These are phyloP conservation scores for Eremophila alpestris DNA, from an alignment of 2,797 vertebrate genomes.

Conservation along the genomic window DNA sequence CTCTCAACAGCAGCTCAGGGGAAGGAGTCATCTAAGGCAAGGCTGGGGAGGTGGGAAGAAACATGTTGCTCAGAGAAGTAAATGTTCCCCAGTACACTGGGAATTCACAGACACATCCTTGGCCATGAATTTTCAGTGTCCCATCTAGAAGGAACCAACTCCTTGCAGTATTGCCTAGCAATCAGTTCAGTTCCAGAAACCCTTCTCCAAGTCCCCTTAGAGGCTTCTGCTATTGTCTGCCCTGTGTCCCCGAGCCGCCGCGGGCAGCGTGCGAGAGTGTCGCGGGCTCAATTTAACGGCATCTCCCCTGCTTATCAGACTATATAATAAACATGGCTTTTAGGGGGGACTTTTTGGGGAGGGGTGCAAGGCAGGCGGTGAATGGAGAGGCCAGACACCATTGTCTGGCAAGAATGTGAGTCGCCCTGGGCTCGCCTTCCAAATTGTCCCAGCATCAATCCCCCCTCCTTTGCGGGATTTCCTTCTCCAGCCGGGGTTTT, in stretches of 20 bases:
- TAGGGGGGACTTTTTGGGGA: conserved; percentile 3
- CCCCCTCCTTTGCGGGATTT: conserved; percentile 75
- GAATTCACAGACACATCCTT: background rate
- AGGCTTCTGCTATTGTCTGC: background rate
- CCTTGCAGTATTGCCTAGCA: background rate
- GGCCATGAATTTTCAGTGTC: background rate
- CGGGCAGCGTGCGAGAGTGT: background rate
- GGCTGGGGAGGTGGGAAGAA: background rate
- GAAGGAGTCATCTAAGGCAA: conserved; percentile 49
- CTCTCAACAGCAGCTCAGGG: conserved; percentile 19
- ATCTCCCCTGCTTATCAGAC: conserved; percentile 39
- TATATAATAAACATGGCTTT: conserved; percentile 45
- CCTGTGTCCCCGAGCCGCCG: background rate
- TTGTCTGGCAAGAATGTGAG: conserved; percentile 68
- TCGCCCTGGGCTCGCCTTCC: conserved; percentile 66
- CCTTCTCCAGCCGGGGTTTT: conserved; percentile 80
- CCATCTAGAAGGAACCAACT: background rate
- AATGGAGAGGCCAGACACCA: conserved; percentile 71
- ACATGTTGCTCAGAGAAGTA: background rate
- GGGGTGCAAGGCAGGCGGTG: background rate
- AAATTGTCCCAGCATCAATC: conserved; percentile 73
- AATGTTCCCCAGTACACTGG: accelerated
- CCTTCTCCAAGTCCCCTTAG: background rate
- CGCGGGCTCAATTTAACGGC: conserved; percentile 4
- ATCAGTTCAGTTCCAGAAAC: background rate